Conservation (phyloP, 2,888 invertebrate genomes). For the Drosophila kokeensis region DNA sequence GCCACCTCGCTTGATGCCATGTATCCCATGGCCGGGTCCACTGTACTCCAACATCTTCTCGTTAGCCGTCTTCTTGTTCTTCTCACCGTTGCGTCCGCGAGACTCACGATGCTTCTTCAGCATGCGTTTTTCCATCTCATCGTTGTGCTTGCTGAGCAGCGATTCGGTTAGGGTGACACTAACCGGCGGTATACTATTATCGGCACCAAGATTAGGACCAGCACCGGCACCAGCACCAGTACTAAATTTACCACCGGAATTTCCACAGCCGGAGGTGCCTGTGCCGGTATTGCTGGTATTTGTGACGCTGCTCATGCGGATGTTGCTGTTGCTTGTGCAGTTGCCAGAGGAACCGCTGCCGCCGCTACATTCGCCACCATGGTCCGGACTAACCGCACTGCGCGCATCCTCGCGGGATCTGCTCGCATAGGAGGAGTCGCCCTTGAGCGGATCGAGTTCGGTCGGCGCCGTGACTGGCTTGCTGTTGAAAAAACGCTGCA, state of each 20-base stretch:
- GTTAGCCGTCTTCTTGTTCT: constrained; percentile 82
- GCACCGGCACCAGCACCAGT: neutral
- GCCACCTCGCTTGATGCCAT: constrained; percentile 88
- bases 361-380: constrained; percentile 86
- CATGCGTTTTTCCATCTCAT: constrained; percentile 93
- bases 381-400: constrained; percentile 80
- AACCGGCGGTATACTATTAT: constrained; percentile 84
- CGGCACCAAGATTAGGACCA: neutral
- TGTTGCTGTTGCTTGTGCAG: constrained; percentile 87
- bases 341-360: constrained; percentile 88
- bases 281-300: constrained; percentile 85
- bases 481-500: constrained; percentile 89
- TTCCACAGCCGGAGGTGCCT: constrained; percentile 74
- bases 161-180: constrained; percentile 87
- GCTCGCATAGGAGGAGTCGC: constrained; percentile 85
- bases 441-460: constrained; percentile 86
- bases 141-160: constrained; percentile 90
- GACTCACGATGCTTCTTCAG: constrained; percentile 89
- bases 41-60: constrained; percentile 82
- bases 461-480: constrained; percentile 87
- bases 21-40: constrained; percentile 79
- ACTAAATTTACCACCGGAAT: constrained; percentile 16
- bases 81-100: constrained; percentile 86
- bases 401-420: constrained; percentile 68
- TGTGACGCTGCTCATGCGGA: constrained; percentile 86